phyloP scores from a whole-genome alignment of 2,113 vertebrate species.

The Chroicocephalus ridibundus region DNA sequence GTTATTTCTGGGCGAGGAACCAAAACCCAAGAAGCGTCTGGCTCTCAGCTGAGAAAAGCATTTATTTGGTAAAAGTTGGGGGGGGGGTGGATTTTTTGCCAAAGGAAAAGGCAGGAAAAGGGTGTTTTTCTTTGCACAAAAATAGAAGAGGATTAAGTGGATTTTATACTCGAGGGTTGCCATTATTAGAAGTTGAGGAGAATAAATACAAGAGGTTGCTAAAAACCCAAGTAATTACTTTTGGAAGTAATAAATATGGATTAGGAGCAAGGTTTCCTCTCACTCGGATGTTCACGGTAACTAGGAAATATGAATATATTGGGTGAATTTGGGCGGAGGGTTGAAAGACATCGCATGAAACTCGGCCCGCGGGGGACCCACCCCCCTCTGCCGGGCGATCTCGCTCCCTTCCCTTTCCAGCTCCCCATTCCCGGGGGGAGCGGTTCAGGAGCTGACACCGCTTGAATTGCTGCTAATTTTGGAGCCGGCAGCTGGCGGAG shows the following conservation, averaged over 20 bases:
- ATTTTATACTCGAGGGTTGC: background rate
- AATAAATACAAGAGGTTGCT: background rate
- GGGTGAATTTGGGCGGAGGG: background rate
- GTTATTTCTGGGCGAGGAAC: background rate
- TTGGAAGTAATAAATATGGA: too few relatives aligned
- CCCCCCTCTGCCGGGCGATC: background rate
- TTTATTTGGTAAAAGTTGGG: background rate
- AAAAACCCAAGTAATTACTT: background rate
- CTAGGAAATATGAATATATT: too few relatives aligned
- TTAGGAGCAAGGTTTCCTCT: background rate
- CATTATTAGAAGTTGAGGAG: background rate
- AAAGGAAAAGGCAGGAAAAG: background rate
- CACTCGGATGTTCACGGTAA: accelerated
- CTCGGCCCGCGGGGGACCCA: background rate
- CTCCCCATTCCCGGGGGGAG: background rate
- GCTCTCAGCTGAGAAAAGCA: background rate
- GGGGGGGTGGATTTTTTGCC: background rate
- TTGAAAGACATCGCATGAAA: background rate
- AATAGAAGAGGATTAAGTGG: background rate
- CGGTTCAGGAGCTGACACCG: accelerated
- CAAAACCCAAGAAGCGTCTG: background rate
- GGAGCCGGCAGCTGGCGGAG: background rate
- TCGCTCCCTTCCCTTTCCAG: background rate
- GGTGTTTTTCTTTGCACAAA: background rate
- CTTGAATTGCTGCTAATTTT: background rate